Evolutionary conservation across 2,888 invertebrate species (phyloP), one percentile per base, ranked within the genome.

Genomic region (Balanococcus diminutus): DNA sequence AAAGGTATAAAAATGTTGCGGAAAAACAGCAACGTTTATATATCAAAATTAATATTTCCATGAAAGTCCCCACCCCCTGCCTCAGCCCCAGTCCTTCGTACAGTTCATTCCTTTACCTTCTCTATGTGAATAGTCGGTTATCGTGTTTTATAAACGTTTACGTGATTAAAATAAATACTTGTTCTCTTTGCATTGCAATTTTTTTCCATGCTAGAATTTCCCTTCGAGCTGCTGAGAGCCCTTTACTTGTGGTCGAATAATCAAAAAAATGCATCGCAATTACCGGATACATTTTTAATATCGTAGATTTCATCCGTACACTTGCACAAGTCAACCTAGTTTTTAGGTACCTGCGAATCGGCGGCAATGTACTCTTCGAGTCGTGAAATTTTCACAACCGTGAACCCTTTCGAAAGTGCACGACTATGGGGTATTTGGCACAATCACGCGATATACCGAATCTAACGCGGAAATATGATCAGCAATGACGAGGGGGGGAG

Each of bases 111-210:
- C n/a, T n/a, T 36, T 36, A 3, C 16, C 2, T 2, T n/a, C 19
- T 19, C 19, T n/a, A n/a, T n/a, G n/a, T n/a, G n/a, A n/a, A n/a
- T n/a, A n/a, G 8, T 5, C 11, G 14, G 61, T 67, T 67, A 67
- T 67, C 25, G 61, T 67, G 61, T 67, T 28, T 28, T 11, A 28
- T 67, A 67, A 67, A 22, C 61, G 61, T 67, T 67, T 67, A 67
- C 61, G 61, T 67, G 61, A 67, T 67, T 67, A 67, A 67, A 67
- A 67, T 67, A 67, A 67, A 67, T 67, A 67, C 25, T 56, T 28
- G 8, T 28, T 51, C 19, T 19, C 3, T n/a, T 51, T 51, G n/a
- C 51, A 19, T 51, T 51, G n/a, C 51, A 51, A 0, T 42, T 42
- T 42, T 42, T 42, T 42, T 42, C 11, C 8, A 5, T 36, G 36